Conservation (phyloP, 2,888 invertebrate genomes). For the Thera obeliscata region DNA sequence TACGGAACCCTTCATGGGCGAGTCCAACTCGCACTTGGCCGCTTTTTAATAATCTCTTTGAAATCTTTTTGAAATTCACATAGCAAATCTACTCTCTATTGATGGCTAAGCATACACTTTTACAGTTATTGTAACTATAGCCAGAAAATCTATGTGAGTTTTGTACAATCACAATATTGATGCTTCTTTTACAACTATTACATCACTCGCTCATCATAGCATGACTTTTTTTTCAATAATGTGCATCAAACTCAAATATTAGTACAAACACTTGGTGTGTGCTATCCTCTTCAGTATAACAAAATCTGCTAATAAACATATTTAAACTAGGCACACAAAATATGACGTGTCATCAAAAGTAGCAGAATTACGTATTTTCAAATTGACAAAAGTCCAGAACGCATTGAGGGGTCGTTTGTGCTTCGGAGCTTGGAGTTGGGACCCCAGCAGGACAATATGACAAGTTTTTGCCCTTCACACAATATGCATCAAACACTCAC, state of each 20-base stretch:
- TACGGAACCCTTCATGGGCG: too few relatives aligned
- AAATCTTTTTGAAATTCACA: too few relatives aligned
- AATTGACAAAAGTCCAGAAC: constrained; percentile 28
- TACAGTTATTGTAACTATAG: too few relatives aligned
- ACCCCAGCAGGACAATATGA: constrained; percentile 50
- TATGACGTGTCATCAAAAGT: constrained; percentile 49
- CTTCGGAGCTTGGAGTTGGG: constrained; percentile 34
- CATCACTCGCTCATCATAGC: too few relatives aligned
- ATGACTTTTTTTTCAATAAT: too few relatives aligned
- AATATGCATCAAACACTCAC: constrained; percentile 66
- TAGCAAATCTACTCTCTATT: too few relatives aligned
- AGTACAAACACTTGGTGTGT: constrained; percentile 3
- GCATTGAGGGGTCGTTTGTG: constrained; percentile 50
- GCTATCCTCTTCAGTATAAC: constrained; percentile 12
- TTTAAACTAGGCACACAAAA: constrained; percentile 39
- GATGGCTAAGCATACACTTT: too few relatives aligned
- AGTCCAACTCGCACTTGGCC: too few relatives aligned
- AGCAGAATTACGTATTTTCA: constrained; percentile 38
- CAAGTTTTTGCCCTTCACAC: constrained; percentile 71
- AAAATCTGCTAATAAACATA: constrained; percentile 25
- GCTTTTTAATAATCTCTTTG: too few relatives aligned
- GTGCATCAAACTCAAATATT: neutral
- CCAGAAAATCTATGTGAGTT: too few relatives aligned
- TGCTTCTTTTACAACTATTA: too few relatives aligned
- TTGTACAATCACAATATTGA: too few relatives aligned